Percentiles rank a stretch among this genome's conserved stretches.
Conservation (phyloP, 2,113 vertebrate genomes). For the Rhea americana region DNA sequence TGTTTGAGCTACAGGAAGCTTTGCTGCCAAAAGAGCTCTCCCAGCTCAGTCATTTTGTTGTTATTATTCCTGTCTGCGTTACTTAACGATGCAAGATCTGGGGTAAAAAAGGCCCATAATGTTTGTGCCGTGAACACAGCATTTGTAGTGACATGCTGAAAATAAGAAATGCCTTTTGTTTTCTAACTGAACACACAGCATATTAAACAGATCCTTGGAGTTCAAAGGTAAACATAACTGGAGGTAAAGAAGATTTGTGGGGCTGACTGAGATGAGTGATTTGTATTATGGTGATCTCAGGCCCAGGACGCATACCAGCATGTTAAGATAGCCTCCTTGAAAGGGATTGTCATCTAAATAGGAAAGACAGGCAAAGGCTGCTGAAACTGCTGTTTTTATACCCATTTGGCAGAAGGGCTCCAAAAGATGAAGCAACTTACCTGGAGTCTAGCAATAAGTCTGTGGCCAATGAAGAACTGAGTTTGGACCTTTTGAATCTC, state of each 20-base stretch:
- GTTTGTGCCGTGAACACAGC: not conserved
- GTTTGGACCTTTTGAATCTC: not conserved
- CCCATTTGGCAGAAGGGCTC: not conserved
- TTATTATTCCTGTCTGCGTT: accelerated
- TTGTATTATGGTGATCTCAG: not conserved
- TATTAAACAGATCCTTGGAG: not conserved
- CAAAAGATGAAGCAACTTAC: slow-evolving; percentile 12
- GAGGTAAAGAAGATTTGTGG: not conserved
- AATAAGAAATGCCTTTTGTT: accelerated
- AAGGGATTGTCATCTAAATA: not conserved
- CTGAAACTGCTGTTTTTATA: not conserved
- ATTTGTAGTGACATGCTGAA: not conserved
- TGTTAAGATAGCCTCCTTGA: not conserved
- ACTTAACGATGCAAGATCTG: not conserved
- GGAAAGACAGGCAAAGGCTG: not conserved
- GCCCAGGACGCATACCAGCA: not conserved
- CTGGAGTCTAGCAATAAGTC: not conserved
- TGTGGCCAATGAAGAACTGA: not conserved
- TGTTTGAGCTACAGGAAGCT: not conserved
- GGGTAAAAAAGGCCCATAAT: not conserved
- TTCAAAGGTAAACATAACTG: not conserved
- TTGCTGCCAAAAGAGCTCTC: not conserved
- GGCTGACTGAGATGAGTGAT: not conserved
- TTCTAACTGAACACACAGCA: not conserved
- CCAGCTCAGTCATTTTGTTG: not conserved